phyloP scores from a whole-genome alignment of 2,113 vertebrate species.

The Gymnorhina tibicen region DNA sequence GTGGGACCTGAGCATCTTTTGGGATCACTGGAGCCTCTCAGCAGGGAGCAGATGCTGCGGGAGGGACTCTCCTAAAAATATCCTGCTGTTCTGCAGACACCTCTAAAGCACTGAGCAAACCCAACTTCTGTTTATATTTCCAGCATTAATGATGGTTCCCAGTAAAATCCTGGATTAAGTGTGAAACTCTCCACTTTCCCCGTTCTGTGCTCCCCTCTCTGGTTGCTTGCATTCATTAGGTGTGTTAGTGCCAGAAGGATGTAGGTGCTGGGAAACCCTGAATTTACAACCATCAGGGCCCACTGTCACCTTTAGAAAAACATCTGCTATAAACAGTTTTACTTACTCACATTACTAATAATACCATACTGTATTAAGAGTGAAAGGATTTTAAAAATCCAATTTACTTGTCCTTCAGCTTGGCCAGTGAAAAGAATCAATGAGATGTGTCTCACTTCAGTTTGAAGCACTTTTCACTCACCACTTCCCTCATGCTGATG shows the following conservation, averaged over 20 bases:
- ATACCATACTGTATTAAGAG: not conserved
- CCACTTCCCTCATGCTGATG: not conserved
- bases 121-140: not conserved
- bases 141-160: not conserved
- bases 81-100: not conserved
- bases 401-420: conserved; percentile 8
- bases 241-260: not conserved
- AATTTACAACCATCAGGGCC: not conserved
- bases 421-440: conserved; percentile 8
- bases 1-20: not conserved
- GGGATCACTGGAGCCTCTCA: not conserved
- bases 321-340: conserved; percentile 12
- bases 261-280: not conserved
- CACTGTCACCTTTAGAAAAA: conserved; percentile 7
- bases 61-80: not conserved
- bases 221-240: not conserved
- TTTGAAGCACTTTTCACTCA: conserved; percentile 5
- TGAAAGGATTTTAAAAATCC: conserved; percentile 20
- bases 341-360: conserved; percentile 15
- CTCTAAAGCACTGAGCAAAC: not conserved
- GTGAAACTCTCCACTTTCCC: not conserved
- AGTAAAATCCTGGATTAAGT: not conserved
- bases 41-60: not conserved
- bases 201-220: not conserved
- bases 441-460: not conserved